These are phyloP conservation scores for Vulpes vulpes DNA, from an alignment of 2,113 vertebrate species.

Conservation along the genomic window DNA sequence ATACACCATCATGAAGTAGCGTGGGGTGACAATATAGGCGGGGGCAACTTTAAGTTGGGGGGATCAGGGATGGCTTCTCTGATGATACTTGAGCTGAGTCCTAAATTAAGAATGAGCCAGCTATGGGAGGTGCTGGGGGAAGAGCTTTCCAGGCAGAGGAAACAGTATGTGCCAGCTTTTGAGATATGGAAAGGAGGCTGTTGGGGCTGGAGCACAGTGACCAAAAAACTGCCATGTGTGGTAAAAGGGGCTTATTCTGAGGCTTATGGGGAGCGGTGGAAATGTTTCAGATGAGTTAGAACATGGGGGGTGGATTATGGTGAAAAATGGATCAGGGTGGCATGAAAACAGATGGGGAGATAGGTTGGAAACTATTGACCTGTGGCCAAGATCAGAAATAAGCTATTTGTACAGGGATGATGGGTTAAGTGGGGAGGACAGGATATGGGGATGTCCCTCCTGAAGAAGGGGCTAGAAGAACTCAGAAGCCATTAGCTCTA, in stretches of 20 bases:
- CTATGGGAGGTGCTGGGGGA: background rate
- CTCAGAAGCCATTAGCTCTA: background rate
- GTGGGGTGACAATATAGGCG: background rate
- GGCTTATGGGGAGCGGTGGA: too few relatives aligned
- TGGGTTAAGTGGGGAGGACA: background rate
- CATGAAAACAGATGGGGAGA: background rate
- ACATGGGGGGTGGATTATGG: background rate
- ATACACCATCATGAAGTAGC: background rate
- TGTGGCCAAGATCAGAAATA: background rate
- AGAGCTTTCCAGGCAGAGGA: background rate
- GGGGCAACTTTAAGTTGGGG: background rate
- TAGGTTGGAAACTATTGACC: background rate
- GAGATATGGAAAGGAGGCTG: background rate
- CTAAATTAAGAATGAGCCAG: background rate
- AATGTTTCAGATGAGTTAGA: background rate
- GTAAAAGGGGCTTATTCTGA: background rate
- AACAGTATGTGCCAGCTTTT: accelerated
- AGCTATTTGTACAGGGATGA: background rate
- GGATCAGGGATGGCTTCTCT: background rate
- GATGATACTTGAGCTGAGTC: background rate
- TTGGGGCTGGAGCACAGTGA: background rate
- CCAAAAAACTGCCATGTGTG: background rate
- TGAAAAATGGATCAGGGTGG: background rate
- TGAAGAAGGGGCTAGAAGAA: background rate
- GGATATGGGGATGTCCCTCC: background rate